A percentile compares a stretch with the other conserved stretches of the same genome.
phyloP scores from a whole-genome alignment of 1,140 invertebrate species.

The Eurosta solidaginis region DNA sequence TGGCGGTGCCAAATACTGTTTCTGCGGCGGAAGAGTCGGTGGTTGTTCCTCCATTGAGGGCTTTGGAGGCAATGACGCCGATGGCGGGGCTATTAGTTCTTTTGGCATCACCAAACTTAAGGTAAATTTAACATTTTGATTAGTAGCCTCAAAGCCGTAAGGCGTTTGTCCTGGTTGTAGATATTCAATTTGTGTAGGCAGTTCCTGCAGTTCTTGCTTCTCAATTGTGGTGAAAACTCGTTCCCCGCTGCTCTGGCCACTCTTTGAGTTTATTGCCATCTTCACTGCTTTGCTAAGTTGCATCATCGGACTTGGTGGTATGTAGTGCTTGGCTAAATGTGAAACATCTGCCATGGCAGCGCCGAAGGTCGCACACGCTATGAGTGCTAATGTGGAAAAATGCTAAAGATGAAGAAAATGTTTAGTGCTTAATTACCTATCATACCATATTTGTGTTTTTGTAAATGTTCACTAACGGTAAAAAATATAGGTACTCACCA shows the following conservation, averaged over 20 bases:
- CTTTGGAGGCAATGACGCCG: background rate
- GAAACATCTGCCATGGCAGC: conserved; percentile 50
- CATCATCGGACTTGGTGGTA: conserved; percentile 41
- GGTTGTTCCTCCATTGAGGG: background rate
- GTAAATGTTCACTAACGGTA: background rate
- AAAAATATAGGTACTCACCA: conserved; percentile 18
- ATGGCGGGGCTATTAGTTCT: background rate
- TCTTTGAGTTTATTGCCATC: background rate
- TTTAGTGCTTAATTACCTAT: background rate
- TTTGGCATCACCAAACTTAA: background rate
- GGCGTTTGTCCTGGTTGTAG: conserved; percentile 37
- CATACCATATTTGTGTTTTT: background rate
- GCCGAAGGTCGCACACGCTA: conserved; percentile 41
- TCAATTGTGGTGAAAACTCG: conserved; percentile 49
- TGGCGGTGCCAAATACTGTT: background rate
- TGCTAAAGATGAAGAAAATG: background rate
- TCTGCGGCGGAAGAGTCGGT: background rate
- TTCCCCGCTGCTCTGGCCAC: background rate
- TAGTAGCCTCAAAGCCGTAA: conserved; percentile 14
- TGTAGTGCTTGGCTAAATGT: conserved; percentile 43
- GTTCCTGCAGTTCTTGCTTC: conserved; percentile 48
- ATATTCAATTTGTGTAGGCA: conserved; percentile 53
- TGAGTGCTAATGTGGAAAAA: conserved; percentile 32
- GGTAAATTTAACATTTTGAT: background rate
- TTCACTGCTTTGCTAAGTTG: conserved; percentile 38